Conservation (phyloP, 92 coral and sea anemone species). For the Scolanthus callimorphus region DNA sequence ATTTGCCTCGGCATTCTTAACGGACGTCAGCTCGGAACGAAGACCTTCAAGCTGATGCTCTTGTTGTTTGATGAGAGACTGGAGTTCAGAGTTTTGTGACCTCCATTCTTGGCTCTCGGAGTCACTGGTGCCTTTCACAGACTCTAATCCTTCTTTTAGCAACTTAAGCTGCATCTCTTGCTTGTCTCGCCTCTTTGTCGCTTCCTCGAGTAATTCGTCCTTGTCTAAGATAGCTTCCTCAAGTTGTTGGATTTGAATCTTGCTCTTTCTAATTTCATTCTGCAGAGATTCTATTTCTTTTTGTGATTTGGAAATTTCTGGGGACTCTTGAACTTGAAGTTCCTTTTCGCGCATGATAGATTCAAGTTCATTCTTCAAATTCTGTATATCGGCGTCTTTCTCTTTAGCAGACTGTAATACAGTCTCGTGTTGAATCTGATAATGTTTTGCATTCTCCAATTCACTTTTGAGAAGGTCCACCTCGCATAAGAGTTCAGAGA, state of each 20-base stretch:
- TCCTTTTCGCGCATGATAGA: not conserved
- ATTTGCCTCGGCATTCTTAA: not conserved
- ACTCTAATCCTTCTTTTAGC: slow-evolving; percentile 1
- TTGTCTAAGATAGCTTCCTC: slow-evolving; percentile 1
- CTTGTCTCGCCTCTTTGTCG: no score
- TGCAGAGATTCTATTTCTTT: no score
- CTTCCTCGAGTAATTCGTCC: not conserved
- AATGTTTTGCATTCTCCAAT: not conserved
- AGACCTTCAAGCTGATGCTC: not conserved
- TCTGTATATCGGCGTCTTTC: not conserved
- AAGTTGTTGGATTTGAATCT: no score
- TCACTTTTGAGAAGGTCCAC: not conserved
- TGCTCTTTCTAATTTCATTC: slow-evolving; percentile 1
- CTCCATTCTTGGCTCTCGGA: no score
- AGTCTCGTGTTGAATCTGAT: not conserved
- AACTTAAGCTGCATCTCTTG: no score
- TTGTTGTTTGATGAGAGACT: no score
- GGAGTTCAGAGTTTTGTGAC: no score
- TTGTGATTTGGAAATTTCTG: no score
- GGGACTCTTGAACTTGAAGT: no score
- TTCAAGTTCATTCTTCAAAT: not conserved
- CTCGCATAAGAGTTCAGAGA: not conserved
- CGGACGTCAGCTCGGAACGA: not conserved
- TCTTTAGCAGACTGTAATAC: not conserved
- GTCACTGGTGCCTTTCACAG: not conserved